These are phyloP conservation scores for Diachasma alloeum DNA, from an alignment of 1,140 invertebrate genomes.

Conservation along the genomic window DNA sequence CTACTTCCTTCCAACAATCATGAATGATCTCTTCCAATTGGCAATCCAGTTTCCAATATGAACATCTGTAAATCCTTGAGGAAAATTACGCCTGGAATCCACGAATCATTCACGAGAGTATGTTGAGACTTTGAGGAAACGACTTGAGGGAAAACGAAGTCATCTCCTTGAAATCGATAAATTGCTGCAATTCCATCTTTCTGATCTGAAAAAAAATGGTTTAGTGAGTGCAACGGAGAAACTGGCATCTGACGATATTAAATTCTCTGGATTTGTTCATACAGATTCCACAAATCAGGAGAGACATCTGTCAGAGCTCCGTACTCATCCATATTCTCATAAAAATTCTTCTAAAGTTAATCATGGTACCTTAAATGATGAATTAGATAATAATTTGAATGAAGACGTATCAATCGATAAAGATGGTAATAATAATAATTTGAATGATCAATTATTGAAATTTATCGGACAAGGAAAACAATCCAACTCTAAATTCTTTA, in stretches of 20 bases:
- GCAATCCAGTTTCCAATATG: neutral
- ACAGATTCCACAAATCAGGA: no score
- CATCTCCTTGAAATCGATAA: neutral
- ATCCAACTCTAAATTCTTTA: neutral
- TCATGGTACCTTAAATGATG: neutral
- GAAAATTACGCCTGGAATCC: neutral
- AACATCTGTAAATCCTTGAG: neutral
- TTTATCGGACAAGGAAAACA: neutral
- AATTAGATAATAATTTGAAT: neutral
- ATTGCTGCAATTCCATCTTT: neutral
- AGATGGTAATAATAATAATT: neutral
- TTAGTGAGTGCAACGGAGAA: neutral
- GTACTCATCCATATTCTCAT: no score
- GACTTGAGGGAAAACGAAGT: neutral
- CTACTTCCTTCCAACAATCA: neutral
- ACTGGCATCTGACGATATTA: neutral
- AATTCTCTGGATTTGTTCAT: no score
- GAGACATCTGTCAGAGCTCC: no score
- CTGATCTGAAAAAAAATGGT: neutral
- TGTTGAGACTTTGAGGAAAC: neutral
- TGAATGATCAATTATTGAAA: neutral
- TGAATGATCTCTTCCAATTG: neutral
- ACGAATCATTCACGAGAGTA: neutral
- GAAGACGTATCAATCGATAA: neutral
- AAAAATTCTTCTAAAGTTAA: no score